Percentiles rank a stretch among this genome's conserved stretches.
Conservation (phyloP, 1,140 invertebrate genomes). For the Musca vetustissima region DNA sequence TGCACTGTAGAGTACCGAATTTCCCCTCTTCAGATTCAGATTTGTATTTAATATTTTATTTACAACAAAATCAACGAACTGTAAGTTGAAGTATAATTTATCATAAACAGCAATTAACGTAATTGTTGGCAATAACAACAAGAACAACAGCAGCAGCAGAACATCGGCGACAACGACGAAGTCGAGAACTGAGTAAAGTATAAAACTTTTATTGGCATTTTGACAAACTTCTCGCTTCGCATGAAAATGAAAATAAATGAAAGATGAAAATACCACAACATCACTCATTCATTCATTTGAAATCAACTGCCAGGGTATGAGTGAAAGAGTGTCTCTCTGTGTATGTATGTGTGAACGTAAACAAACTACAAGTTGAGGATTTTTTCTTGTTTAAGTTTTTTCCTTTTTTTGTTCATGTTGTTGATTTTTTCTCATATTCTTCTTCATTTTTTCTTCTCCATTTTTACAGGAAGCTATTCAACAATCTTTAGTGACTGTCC, state of each 20-base stretch:
- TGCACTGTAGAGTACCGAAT: too few species aligned
- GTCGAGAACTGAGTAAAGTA: not conserved
- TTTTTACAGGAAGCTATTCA: constrained; percentile 63
- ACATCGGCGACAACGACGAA: not conserved
- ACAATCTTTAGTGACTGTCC: constrained; percentile 68
- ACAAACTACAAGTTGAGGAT: too few species aligned
- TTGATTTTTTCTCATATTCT: not conserved
- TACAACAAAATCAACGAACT: too few species aligned
- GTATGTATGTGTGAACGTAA: too few species aligned
- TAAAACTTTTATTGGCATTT: not conserved
- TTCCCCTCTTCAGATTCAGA: too few species aligned
- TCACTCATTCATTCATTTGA: too few species aligned
- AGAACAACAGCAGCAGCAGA: constrained; percentile 1
- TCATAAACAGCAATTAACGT: constrained; percentile 36
- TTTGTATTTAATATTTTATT: too few species aligned
- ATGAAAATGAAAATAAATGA: not conserved
- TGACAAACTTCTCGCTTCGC: not conserved
- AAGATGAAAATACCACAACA: not conserved
- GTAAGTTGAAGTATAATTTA: constrained; percentile 19
- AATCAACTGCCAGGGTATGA: too few species aligned
- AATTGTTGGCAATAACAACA: constrained; percentile 35
- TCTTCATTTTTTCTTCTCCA: constrained; percentile 9
- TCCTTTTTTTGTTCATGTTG: too few species aligned
- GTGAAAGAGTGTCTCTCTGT: too few species aligned
- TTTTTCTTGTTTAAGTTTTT: too few species aligned